Evolutionary conservation across 2,888 invertebrate species (phyloP), one percentile per base, ranked within the genome.

Genomic region (Protonemura montana): DNA sequence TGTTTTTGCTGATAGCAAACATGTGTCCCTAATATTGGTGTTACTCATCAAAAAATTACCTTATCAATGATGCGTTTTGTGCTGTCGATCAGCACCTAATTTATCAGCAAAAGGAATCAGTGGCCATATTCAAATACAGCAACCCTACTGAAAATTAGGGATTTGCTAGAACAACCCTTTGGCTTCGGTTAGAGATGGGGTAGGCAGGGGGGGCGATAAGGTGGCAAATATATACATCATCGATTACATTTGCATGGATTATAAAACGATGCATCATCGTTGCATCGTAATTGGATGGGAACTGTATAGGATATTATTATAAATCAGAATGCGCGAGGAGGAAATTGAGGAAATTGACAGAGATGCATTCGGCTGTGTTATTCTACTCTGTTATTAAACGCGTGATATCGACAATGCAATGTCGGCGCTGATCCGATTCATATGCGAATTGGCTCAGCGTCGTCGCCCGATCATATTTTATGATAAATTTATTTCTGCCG

Each of bases 301-400:
- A 81, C 81, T n/a, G n/a, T n/a, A 29, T 26, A 78, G 78, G 26
- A 28, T 78, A 25, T 78, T 42, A 83, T 26, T 41, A 30, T 83
- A 30, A 26, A 41, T 83, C 41, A 42, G 82, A 78, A 76, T 0
- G n/a, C n/a, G n/a, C n/a, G n/a, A 1, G 21, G 21, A 84, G 84
- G 84, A 84, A 84, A 84, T 84, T 84, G 84, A 84, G 84, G 84
- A 84, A 84, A 84, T 84, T 1, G n/a, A 84, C 84, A 2, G 25
- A 41, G 29, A 13, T 81, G 7, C 30, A 26, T 0, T 26, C 30
- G n/a, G n/a, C 30, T 82, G 29, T 78, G 35, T 83, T 83, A 83
- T 83, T 83, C 82, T 42, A 41, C 35, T 30, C 82, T 83, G 42
- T 35, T n/a, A n/a, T n/a, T 83, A 41, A 42, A 83, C 82, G 41